phyloP scores from a whole-genome alignment of 2,113 vertebrate genomes.

The Lepus europaeus region DNA sequence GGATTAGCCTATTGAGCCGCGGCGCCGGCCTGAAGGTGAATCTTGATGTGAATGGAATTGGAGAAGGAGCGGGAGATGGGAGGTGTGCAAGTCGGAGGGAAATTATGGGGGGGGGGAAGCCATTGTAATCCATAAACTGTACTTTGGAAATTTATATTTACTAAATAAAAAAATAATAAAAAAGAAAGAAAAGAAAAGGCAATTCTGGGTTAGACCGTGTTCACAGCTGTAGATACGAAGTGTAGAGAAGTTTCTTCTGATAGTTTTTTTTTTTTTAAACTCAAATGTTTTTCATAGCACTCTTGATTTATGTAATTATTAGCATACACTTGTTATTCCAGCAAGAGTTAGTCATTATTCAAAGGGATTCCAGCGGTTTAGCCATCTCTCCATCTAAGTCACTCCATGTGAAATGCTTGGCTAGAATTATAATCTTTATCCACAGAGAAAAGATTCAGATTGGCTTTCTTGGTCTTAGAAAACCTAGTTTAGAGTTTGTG shows the following conservation, averaged over 20 bases:
- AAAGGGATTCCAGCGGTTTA: background rate
- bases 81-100: too few relatives aligned
- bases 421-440: background rate
- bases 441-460: background rate
- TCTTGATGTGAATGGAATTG: too few relatives aligned
- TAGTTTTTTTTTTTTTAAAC: background rate
- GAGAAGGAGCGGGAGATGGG: too few relatives aligned
- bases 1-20: too few relatives aligned
- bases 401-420: slow-evolving; percentile 41
- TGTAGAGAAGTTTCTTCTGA: slow-evolving; percentile 31
- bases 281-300: background rate
- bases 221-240: background rate
- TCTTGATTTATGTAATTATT: slow-evolving; percentile 41
- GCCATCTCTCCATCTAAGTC: background rate
- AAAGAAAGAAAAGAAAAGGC: background rate
- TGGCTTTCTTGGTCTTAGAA: background rate
- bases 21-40: too few relatives aligned
- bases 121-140: too few relatives aligned
- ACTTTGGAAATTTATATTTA: too few relatives aligned
- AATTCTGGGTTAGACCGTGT: background rate
- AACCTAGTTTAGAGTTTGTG: background rate
- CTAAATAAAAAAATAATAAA: too few relatives aligned
- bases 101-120: too few relatives aligned
- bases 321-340: slow-evolving; percentile 28
- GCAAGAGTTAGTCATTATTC: slow-evolving; percentile 49